Evolutionary conservation across 2,797 vertebrate species (phyloP).

Genomic region (Prionace glauca): DNA sequence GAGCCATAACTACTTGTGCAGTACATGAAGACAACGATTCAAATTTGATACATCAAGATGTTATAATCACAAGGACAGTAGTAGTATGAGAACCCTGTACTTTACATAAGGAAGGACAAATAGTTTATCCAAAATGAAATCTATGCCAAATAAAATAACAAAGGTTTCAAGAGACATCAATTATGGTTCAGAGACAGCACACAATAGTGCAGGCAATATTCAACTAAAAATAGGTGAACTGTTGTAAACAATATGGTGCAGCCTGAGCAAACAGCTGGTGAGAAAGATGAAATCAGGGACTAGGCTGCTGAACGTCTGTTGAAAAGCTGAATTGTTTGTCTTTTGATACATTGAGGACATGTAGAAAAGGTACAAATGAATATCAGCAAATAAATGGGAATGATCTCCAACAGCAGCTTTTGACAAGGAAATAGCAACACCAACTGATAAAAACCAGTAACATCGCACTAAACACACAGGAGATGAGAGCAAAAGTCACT

Average conservation of each 20-base stretch:
- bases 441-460: too few relatives aligned
- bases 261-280: neutral
- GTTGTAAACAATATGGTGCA: neutral
- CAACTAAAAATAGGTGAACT: neutral
- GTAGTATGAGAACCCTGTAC: neutral
- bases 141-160: neutral
- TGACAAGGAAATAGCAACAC: neutral
- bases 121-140: too few relatives aligned
- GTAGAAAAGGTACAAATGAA: neutral
- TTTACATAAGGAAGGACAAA: neutral
- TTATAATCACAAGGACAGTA: neutral
- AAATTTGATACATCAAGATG: neutral
- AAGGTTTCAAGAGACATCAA: neutral
- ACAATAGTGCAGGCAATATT: neutral
- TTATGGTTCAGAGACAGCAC: neutral
- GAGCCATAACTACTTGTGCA: too few relatives aligned
- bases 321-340: neutral
- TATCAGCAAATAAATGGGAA: neutral
- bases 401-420: neutral
- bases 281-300: neutral
- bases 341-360: neutral
- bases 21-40: neutral
- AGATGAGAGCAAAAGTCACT: too few relatives aligned
- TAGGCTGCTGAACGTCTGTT: neutral
- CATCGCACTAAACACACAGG: too few relatives aligned